phyloP scores from a whole-genome alignment of 2,113 vertebrate genomes.

The Hypocryptadius cinnamomeus region DNA sequence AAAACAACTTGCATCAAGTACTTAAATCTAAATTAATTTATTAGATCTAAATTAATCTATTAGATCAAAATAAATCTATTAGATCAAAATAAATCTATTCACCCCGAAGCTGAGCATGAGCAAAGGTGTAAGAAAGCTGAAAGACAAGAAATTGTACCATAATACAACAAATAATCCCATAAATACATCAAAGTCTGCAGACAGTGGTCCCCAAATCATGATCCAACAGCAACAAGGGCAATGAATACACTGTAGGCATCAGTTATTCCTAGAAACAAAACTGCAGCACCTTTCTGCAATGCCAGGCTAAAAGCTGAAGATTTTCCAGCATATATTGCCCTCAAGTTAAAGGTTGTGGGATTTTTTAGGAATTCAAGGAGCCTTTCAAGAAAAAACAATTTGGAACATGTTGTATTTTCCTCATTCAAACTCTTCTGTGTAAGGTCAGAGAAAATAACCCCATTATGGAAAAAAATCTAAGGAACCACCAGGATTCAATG shows the following conservation, averaged over 20 bases:
- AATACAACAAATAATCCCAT: not conserved
- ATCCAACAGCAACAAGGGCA: not conserved
- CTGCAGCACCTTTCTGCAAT: not conserved
- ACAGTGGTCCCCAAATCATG: not conserved
- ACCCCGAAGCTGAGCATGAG: not conserved
- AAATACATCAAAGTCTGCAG: not conserved
- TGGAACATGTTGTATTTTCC: not conserved
- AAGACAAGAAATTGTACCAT: not conserved
- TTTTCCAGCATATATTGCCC: not conserved
- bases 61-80: not conserved
- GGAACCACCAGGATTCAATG: not conserved
- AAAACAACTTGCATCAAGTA: not conserved
- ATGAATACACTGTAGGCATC: not conserved
- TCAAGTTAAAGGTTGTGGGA: not conserved
- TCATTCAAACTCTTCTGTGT: not conserved
- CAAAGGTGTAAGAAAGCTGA: not conserved
- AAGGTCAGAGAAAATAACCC: not conserved
- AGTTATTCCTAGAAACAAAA: not conserved
- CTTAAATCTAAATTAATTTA: not conserved
- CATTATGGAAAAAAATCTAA: not conserved
- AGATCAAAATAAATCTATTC: not conserved
- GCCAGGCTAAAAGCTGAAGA: not conserved
- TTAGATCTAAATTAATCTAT: not conserved
- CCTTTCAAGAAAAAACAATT: accelerated
- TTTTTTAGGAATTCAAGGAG: not conserved